A percentile compares a stretch with the other conserved stretches of the same genome.
Conservation (phyloP, 2,888 invertebrate genomes). For the Chymomyza caudatula region DNA sequence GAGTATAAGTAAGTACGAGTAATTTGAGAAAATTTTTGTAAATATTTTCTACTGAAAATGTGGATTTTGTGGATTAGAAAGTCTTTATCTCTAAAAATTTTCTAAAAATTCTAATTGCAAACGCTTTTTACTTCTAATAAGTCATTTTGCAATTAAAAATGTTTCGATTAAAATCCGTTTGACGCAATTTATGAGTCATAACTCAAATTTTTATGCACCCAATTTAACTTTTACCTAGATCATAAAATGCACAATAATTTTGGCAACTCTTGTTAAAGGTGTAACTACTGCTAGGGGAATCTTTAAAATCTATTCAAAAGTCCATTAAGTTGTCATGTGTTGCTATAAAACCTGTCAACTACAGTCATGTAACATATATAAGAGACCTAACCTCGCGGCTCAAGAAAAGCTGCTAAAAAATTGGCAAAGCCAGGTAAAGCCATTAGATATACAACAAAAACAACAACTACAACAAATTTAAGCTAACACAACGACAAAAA, state of each 20-base stretch:
- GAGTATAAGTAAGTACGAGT: not conserved
- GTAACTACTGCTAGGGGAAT: not conserved
- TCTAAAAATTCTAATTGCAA: no score
- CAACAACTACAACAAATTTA: not conserved
- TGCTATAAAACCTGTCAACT: not conserved
- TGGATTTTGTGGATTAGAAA: no score
- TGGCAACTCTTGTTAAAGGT: conserved; percentile 1
- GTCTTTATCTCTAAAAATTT: no score
- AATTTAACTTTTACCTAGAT: not conserved
- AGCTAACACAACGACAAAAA: not conserved
- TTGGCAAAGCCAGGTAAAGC: not conserved
- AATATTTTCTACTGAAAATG: no score
- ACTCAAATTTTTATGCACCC: no score
- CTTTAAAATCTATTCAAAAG: not conserved
- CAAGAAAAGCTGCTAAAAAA: not conserved
- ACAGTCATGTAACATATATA: not conserved
- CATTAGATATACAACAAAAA: conserved; percentile 1
- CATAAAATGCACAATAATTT: not conserved
- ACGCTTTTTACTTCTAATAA: no score
- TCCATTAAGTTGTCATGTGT: not conserved
- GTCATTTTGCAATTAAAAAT: no score
- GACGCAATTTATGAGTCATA: no score
- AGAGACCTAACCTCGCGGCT: not conserved
- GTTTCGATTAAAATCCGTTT: no score
- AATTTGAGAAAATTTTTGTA: not conserved